Evolutionary conservation across 1,140 invertebrate genomes (phyloP).

Genomic region (Cyphomyrmex costatus): DNA sequence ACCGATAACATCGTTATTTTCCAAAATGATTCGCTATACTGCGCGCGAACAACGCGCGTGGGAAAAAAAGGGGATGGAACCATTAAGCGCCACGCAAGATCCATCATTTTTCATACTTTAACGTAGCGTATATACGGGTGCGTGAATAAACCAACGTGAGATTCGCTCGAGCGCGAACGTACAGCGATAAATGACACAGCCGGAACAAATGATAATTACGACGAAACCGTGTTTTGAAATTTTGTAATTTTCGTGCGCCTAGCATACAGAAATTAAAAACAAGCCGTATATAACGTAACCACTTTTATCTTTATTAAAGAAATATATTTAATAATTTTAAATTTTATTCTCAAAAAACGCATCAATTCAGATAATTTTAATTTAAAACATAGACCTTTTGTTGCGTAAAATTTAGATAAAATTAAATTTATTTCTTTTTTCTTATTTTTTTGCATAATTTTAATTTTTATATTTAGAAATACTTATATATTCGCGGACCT

Average conservation of each 20-base stretch:
- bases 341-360: not conserved
- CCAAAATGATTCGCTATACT: constrained; percentile 4
- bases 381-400: not conserved
- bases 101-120: constrained; percentile 61
- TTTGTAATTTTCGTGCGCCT: constrained; percentile 10
- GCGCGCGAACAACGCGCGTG: constrained; percentile 34
- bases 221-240: constrained; percentile 27
- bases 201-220: constrained; percentile 43
- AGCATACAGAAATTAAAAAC: not conserved
- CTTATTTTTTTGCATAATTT: not conserved
- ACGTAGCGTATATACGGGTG: constrained; percentile 36
- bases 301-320: constrained; percentile 10
- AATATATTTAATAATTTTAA: not conserved
- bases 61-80: constrained; percentile 39
- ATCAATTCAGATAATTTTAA: not conserved
- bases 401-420: not conserved
- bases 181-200: not conserved
- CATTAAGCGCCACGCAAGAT: constrained; percentile 47
- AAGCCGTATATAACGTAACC: not conserved
- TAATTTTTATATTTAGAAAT: not conserved
- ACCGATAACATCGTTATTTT: constrained; percentile 37
- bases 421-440: not conserved
- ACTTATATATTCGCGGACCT: not conserved
- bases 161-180: constrained; percentile 19
- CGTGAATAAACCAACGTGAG: constrained; percentile 34